These are phyloP conservation scores for Nycticebus coucang DNA, from an alignment of 2,113 vertebrate genomes.

Conservation along the genomic window DNA sequence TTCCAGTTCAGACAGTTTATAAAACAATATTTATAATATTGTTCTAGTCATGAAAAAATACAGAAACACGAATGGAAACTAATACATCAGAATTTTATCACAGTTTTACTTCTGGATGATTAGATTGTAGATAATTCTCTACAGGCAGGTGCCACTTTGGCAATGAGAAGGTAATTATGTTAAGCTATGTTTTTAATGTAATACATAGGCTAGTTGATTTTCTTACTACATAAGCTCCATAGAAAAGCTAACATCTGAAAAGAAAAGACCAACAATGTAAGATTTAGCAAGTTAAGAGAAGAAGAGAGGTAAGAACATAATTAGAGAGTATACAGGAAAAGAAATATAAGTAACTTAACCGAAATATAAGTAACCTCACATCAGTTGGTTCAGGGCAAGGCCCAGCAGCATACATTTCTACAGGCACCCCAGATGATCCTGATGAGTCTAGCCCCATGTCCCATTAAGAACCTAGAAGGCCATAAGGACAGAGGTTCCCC, in stretches of 20 bases:
- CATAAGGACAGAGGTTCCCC: too few relatives aligned
- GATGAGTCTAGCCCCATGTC: background rate
- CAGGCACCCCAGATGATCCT: background rate
- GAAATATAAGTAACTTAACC: background rate
- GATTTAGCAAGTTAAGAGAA: background rate
- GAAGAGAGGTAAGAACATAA: background rate
- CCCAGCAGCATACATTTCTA: background rate
- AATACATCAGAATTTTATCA: background rate
- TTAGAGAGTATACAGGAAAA: background rate
- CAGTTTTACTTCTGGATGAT: background rate
- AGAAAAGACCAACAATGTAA: slow-evolving; percentile 20
- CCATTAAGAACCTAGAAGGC: too few relatives aligned
- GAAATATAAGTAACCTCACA: too few relatives aligned
- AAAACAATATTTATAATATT: background rate
- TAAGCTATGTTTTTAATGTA: background rate
- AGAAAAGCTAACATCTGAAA: slow-evolving; percentile 18
- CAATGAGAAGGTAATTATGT: background rate
- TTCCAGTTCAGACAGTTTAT: background rate
- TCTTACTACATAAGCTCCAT: background rate
- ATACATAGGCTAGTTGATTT: background rate
- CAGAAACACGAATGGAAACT: background rate
- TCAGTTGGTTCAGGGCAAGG: background rate
- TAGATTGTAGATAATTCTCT: background rate
- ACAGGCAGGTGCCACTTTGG: background rate
- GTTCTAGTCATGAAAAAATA: background rate